Percentiles rank a stretch among this genome's conserved stretches.
Conservation (phyloP, 1,140 invertebrate species). For the Caligus rogercresseyi region DNA sequence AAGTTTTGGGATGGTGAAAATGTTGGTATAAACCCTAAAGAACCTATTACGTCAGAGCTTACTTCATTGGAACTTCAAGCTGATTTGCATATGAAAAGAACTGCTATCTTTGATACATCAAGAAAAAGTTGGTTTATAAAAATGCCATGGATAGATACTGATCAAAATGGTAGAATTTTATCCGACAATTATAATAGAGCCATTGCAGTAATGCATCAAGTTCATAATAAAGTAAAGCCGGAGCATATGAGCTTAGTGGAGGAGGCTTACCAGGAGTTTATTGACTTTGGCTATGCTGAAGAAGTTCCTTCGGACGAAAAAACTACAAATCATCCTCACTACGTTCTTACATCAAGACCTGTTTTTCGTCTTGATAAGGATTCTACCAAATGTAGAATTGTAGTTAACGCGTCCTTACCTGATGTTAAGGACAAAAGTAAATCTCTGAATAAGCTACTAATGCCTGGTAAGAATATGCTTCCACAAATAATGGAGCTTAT, state of each 20-base stretch:
- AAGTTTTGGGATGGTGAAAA: slow-evolving; percentile 6
- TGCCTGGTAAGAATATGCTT: slow-evolving; percentile 2
- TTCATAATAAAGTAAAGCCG: background rate
- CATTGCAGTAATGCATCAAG: slow-evolving; percentile 7
- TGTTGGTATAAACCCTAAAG: background rate
- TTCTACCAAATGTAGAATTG: slow-evolving; percentile 3
- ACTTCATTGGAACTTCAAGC: too few relatives aligned
- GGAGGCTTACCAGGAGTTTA: background rate
- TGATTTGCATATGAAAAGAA: too few relatives aligned
- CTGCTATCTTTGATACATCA: background rate
- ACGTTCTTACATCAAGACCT: background rate
- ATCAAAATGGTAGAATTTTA: background rate
- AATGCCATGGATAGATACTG: background rate
- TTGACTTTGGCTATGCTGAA: background rate
- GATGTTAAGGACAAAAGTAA: background rate
- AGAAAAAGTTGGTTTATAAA: background rate
- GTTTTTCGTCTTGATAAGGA: background rate
- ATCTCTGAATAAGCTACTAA: slow-evolving; percentile 3
- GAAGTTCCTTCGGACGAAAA: background rate
- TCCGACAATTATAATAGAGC: background rate
- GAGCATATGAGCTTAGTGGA: background rate
- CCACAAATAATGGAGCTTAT: slow-evolving; percentile 8
- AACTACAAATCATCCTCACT: background rate
- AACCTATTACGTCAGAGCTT: background rate
- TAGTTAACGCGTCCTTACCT: background rate